These are phyloP conservation scores for Semotilus atromaculatus DNA, from an alignment of 2,797 vertebrate genomes.

Conservation along the genomic window DNA sequence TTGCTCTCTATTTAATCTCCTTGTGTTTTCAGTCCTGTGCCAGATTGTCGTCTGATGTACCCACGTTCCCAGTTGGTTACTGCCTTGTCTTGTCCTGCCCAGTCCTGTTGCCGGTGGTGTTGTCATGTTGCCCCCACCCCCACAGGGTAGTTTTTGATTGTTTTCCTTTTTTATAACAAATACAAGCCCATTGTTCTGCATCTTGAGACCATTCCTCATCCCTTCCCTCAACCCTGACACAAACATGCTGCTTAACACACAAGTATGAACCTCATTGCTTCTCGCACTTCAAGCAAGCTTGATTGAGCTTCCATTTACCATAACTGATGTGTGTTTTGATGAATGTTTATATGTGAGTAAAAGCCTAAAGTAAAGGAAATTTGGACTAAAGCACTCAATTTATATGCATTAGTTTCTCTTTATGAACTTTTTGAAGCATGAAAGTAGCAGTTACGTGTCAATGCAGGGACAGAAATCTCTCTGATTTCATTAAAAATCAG, in stretches of 20 bases:
- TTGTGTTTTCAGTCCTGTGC: background rate
- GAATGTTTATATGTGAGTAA: background rate
- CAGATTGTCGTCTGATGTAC: background rate
- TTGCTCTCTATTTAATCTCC: background rate
- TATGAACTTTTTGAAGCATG: background rate
- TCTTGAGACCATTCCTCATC: background rate
- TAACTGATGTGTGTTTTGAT: background rate
- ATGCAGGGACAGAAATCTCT: background rate
- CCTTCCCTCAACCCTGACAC: background rate
- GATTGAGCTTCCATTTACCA: background rate
- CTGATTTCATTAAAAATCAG: background rate
- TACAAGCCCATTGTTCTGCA: background rate
- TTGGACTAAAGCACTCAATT: background rate
- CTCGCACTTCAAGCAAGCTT: background rate
- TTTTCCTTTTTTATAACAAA: background rate
- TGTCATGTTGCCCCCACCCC: background rate
- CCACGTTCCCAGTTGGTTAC: background rate
- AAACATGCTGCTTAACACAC: background rate
- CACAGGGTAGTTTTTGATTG: background rate
- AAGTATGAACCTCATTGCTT: background rate
- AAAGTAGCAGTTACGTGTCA: background rate
- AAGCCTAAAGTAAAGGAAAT: background rate
- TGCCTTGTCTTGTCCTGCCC: background rate
- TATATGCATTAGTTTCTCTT: background rate
- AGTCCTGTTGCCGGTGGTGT: background rate